Evolutionary conservation across 2,113 vertebrate genomes (phyloP), one percentile per base, ranked within the genome.

Genomic region (Leucoraja erinaceus): DNA sequence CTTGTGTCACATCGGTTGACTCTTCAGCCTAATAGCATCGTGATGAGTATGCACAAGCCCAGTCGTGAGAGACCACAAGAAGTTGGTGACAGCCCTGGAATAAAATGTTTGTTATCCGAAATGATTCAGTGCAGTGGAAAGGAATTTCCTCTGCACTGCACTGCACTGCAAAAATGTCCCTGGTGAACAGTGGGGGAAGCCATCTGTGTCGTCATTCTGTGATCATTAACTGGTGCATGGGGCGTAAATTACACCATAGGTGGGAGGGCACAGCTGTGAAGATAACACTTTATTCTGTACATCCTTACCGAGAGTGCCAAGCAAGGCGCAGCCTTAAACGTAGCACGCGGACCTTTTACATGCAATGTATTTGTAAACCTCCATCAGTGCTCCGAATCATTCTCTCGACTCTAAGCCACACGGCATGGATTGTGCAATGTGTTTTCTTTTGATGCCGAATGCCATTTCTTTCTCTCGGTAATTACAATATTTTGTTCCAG

Each of bases 401-500:
- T 63, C 28, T 88, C 14, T 31, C 18, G 28, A 18, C 5, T 12
- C 10, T 63, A 88, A 63, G 56, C 28, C 28, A 2, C 31, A 16
- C 28, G 59, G n/a, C 56, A 31, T 59, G 16, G 28, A 33, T 88
- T 12, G 59, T 88, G n/a, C n/a, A 47, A 31, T 88, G 5, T 33
- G 59, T 66, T 63, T 63, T 72, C 70, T 72, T 47, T 63, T 63
- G 31, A 31, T 63, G 25, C n/a, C 63, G n/a, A 18, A 88, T 88
- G 83, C 63, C 28, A 66, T 88, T 63, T 66, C 56, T 63, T 88
- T 88, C n/a, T 88, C 28, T 88, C 28, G 28, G 25, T 66, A 88
- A 63, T 86, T 22, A 56, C 31, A 66, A 88, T 88, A 63, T 88
- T 88, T 88, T 63, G 83, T 88, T 63, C 28, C 28, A 63, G 28